Base-by-base conservation (phyloP, 2,888 invertebrate genomes). In the Xestoiulus laeticollis region DNA sequence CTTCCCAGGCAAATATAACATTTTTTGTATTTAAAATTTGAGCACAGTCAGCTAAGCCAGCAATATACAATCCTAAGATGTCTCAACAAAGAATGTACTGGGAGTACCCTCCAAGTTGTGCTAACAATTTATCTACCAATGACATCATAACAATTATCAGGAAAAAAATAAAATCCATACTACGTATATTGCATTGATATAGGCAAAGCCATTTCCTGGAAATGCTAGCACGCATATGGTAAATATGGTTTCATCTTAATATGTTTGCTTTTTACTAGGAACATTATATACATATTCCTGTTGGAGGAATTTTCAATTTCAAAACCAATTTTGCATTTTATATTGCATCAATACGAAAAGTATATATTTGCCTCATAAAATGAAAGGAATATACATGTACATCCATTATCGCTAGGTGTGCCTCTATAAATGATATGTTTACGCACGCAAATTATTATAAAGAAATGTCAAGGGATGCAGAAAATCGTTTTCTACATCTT, bases 311-410 rank as follows among this genome's bases (percentile, higher is more conserved):
- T 68, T 68, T 8, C 68, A 68, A 68, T 68, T 68, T 19, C 68
- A 68, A 68, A 68, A 59, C 87, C 85, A 43, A 85, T 85, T 53
- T 44, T 38, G 22, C 3, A 78, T 86, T n/a, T 85, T 30, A 30
- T 53, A 43, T 19, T 30, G 22, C 6, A 19, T 48, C 26, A n/a
- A 48, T 48, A 12, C 2, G n/a, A n/a, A n/a, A 48, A 48, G 12
- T 48, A 38, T 5, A 48, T 48, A 12, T 12, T 16, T 12, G 1
- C 48, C 48, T 16, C 1, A 12, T 48, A 16, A 38, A 10, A 16
- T 8, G 48, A 8, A 12, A 48, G 16, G 16, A n/a, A n/a, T 12
- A 43, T 43, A 43, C 48, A 26, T 26, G 22, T 26, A 68, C 22
- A 26, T 26, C n/a, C 26, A 26, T n/a, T 12, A 68, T 68, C 26